These are phyloP conservation scores for Salpingus planirostris DNA, from an alignment of 2,888 invertebrate species.

Conservation along the genomic window DNA sequence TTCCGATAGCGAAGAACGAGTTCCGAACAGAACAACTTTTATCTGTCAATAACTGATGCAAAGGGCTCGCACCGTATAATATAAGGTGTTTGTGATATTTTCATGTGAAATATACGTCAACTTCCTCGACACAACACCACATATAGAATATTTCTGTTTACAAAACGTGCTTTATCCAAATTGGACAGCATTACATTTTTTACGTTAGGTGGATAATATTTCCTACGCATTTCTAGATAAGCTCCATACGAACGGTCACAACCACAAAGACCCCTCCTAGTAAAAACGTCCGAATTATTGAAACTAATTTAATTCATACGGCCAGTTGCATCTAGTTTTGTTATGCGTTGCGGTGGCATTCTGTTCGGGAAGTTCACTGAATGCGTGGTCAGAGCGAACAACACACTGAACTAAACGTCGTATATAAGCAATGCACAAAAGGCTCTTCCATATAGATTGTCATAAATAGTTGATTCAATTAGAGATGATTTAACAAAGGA, in stretches of 20 bases:
- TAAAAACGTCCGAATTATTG: no score
- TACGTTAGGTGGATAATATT: slow-evolving; percentile 9
- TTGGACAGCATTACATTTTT: slow-evolving; percentile 15
- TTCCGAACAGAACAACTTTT: no score
- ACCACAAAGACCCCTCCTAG: no score
- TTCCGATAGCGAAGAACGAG: no score
- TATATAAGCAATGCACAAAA: slow-evolving; percentile 8
- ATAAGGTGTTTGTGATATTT: slow-evolving; percentile 8
- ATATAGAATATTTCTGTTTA: slow-evolving; percentile 13
- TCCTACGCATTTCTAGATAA: slow-evolving; percentile 9
- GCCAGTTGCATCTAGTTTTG: no score
- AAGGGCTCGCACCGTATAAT: no score
- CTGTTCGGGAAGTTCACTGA: no score
- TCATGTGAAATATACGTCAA: slow-evolving; percentile 8
- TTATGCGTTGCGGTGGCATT: no score
- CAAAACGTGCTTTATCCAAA: slow-evolving; percentile 16
- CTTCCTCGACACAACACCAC: slow-evolving; percentile 4
- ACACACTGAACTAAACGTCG: slow-evolving; percentile 6
- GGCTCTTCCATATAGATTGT: slow-evolving; percentile 10
- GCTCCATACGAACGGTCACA: no score
- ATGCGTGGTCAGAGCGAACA: no score
- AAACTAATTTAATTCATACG: no score
- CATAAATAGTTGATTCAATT: slow-evolving; percentile 10
- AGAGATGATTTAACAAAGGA: slow-evolving; percentile 13
- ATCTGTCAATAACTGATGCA: no score